These are phyloP conservation scores for Pungitius pungitius DNA, from an alignment of 2,113 vertebrate species.

Conservation along the genomic window DNA sequence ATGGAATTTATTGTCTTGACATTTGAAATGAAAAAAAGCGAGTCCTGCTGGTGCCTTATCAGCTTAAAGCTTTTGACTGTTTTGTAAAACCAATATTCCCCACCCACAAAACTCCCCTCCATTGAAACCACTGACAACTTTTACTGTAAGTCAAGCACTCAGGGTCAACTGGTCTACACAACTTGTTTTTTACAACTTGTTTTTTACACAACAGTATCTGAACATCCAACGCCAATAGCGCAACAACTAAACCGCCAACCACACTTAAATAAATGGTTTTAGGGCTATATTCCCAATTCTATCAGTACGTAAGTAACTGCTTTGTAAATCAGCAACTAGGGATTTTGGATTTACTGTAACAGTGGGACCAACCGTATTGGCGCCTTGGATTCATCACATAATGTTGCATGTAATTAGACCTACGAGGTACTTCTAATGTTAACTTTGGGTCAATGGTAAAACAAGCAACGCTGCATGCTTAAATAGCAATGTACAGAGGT, in stretches of 20 bases:
- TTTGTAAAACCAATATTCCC: conserved; percentile 34
- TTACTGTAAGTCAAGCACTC: background rate
- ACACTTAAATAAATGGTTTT: background rate
- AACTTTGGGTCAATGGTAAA: background rate
- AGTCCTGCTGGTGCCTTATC: conserved; percentile 28
- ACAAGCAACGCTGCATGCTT: background rate
- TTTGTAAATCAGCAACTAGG: background rate
- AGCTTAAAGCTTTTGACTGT: conserved; percentile 6
- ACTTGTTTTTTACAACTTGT: background rate
- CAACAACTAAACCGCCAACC: background rate
- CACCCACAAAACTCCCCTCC: background rate
- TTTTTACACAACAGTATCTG: background rate
- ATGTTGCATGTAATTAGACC: background rate
- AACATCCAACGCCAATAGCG: background rate
- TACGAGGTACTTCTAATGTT: background rate
- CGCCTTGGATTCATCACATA: background rate
- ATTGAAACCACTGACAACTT: background rate
- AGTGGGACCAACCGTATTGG: too few species aligned
- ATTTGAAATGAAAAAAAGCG: conserved; percentile 1
- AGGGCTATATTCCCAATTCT: background rate
- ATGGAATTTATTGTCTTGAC: conserved; percentile 1
- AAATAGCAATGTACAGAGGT: background rate
- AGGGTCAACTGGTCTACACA: background rate
- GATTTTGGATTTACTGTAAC: background rate
- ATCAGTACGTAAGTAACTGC: background rate